These are phyloP conservation scores for Strigamia transsilvanica DNA, from an alignment of 2,888 invertebrate genomes.

Conservation along the genomic window DNA sequence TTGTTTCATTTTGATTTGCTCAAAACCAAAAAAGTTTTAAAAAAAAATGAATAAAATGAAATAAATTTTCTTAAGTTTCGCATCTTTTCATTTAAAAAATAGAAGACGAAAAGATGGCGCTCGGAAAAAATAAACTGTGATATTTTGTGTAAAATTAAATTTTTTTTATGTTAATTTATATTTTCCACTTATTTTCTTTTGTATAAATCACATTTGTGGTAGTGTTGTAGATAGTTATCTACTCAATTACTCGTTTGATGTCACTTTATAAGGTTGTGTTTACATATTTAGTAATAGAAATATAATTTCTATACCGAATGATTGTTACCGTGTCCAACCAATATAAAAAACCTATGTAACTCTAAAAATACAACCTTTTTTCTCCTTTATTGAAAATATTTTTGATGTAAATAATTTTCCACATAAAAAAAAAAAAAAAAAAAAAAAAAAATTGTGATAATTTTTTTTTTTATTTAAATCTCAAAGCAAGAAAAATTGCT, in stretches of 20 bases:
- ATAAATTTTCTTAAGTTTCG: neutral
- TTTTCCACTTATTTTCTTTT: neutral
- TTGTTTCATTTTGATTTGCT: neutral
- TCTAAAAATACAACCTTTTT: neutral
- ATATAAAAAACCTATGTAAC: neutral
- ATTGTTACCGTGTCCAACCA: neutral
- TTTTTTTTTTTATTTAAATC: neutral
- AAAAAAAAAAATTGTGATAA: conserved; percentile 11
- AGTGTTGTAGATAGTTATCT: conserved; percentile 23
- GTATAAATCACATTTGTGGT: conserved; percentile 28
- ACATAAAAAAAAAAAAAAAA: neutral
- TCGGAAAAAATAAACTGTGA: conserved; percentile 12
- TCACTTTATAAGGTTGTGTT: neutral
- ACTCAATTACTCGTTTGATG: conserved; percentile 38
- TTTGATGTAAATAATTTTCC: conserved; percentile 37
- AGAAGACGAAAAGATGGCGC: neutral
- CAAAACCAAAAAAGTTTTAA: neutral
- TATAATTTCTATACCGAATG: neutral
- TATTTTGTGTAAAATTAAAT: neutral
- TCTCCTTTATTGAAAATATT: neutral
- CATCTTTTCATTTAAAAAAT: neutral
- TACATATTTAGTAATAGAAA: neutral
- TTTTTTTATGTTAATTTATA: neutral
- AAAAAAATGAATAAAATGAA: neutral
- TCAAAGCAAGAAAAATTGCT: neutral